Evolutionary conservation across 2,797 vertebrate genomes (phyloP), one percentile per base, ranked within the genome.

Genomic region (Nasua narica): DNA sequence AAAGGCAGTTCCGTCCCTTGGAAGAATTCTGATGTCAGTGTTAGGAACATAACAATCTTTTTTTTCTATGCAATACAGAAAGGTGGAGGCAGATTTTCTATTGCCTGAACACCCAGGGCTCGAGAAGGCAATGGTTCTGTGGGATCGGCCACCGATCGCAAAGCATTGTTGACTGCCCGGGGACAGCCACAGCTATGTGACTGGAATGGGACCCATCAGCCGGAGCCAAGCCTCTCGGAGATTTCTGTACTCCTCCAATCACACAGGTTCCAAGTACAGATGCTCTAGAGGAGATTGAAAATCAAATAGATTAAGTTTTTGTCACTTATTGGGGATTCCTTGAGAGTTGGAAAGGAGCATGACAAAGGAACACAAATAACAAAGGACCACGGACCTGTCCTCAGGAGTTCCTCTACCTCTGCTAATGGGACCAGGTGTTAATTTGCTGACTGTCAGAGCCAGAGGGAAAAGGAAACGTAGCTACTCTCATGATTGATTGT

Each of bases 71-170:
- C 21, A 21, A 8, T 69, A 2, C 56, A 21, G 37, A 52, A 70
- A 21, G 29, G 19, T 4, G 5, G 3, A 4, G 11, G 29, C 50
- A 25, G 19, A 32, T 7, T 2, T 65, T 76, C 79, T n/a, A 21
- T 35, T 16, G 13, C 18, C 43, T 40, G 27, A 32, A 12, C 7
- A 3, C 0, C 0, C 0, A 9, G 48, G n/a, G 32, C 16, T 52
- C 19, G 62, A 35, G 46, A 78, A 90, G 13, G 13, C 7, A 6
- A 2, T 2, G 0, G 4, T 46, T 10, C 23, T 0, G 5, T 5
- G 32, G 13, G 21, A 19, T 3, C 3, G 2, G 19, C 54, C 65
- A 0, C 18, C 46, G 27, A 14, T 2, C 7, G 12, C 29, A 2
- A 29, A 29, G 32, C 60, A 0, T 13, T 1, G 7, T 21, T 43